Base-by-base conservation (phyloP, 2,797 vertebrate genomes). In the Poliocrania exsul region DNA sequence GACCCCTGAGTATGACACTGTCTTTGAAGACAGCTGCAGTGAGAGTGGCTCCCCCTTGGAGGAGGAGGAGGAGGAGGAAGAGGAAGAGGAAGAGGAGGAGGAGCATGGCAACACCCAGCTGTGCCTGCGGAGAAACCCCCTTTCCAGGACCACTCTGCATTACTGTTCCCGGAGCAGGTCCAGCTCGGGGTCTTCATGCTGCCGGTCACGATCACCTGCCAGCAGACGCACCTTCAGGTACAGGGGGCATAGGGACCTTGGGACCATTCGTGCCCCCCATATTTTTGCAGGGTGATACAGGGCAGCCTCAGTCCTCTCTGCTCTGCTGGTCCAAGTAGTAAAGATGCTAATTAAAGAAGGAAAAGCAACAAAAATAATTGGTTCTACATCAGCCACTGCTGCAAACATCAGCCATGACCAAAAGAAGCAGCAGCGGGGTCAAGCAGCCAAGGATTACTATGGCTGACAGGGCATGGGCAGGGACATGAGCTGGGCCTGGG, bases 181-280 rank as follows among this genome's bases (percentile, higher is more conserved):
- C 42, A 96, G 97, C 91, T 98, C 98, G 5, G 98, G 98, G 90
- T 97, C 98, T 60, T 97, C 97, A 0, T 98, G 98, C 96, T 97
- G 98, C 97, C 98, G 97, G 58, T 99, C 99, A 3, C 98, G 98
- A 91, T 99, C 99, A 5, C 98, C 99, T 2, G 95, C 98, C 95
- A 98, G 97, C 97, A 98, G 98, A 92, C 98, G 98, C 73, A 95
- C 97, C 97, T 98, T 98, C 98, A 99, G 99, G 99, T 99, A 98
- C 8, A 5, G 51, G 81, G 16, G 26, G 1, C 24, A 0, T 0
- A 18, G 42, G 58, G 29, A 58, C 29, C 1, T 0, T 4, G 72
- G 56, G 23, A 4, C 16, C 11, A 10, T 12, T 51, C 71, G 60
- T 46, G 28, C 18, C 28, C 7, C 7, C 60, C 61, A 20, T 2